Base-by-base conservation (phyloP, 2,888 invertebrate genomes). In the Chloroclysta siterata region DNA sequence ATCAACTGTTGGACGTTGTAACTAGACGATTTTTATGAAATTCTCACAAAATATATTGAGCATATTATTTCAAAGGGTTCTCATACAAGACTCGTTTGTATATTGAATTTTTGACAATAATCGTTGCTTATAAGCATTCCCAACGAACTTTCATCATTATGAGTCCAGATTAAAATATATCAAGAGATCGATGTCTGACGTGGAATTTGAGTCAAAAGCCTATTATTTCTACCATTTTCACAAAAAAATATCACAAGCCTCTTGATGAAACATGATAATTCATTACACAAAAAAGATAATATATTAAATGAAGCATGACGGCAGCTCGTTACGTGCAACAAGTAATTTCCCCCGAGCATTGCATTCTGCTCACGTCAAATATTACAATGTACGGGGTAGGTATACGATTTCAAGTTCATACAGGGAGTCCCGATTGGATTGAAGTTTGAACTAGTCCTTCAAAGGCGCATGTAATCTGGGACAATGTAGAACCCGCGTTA, bases 291-390 rank as follows among this genome's bases (percentile, higher is more conserved):
- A 36, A 15, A 65, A 41, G 29, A 14, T 8, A 47, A 53, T 53
- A 61, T 48, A 47, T 53, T 44, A 57, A 61, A 65, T 65, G 44
- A 65, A 52, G 15, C 54, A 36, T 51, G 65, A 62, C 65, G 52
- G 44, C 44, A 15, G 50, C 51, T 62, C 53, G 62, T 57, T 61
- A 51, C 57, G 47, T 54, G 65, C 65, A 65, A 65, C 65, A 65
- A 65, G 65, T 65, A 61, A 65, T 65, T 65, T 65, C 65, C 65
- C 65, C 33, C 22, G 65, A 28, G 65, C 46, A 47, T 15, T 44
- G 53, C 46, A 46, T 17, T 44, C 42, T 50, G 17, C 17, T 53
- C 51, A 39, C 52, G 29, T 57, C 48, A 57, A 33, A 48, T 57
- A 63, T 53, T 47, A 54, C 55, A 15, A 13, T 39, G 11, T 53